Base-by-base conservation (phyloP, 2,797 vertebrate genomes). In the Ptychadena robeensis region DNA sequence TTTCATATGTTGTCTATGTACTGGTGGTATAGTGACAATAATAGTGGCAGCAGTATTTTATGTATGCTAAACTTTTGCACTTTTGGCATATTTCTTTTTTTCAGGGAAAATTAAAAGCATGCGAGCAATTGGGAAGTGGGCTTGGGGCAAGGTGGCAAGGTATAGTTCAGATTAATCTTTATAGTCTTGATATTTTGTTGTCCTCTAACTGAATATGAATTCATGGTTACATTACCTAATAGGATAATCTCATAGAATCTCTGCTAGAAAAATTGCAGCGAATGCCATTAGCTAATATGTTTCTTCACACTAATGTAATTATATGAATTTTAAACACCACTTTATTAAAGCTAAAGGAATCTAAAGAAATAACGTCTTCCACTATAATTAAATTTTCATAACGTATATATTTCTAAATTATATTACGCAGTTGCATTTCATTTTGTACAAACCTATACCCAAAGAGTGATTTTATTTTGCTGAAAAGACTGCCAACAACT, bases 231-330 rank as follows among this genome's bases (percentile, higher is more conserved):
- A 38, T 38, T 11, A 69, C 27, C 67, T 37, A 69, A 69, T 69
- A 35, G 27, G 37, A 38, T 69, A 25, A 69, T 69, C 34, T 69
- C 34, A 27, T 25, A 69, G 34, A 25, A 38, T 38, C 22, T 9
- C 32, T 25, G 6, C 27, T 27, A 38, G 34, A 37, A 11, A 22
- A 38, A 69, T 69, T 27, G 34, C 59, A 61, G 25, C 28, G 67
- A 11, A n/a, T 27, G n/a, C 67, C 35, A 69, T 69, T 69, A 69
- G 67, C 35, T 69, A 69, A 69, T 35, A 25, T 14, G 35, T 69
- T 38, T 69, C 31, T 38, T 69, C 34, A 40, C 12, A n/a, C n/a
- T 25, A 61, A 61, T 28, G 9, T 28, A 61, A 61, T 61, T 37
- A 14, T 10, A 67, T 38, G 9, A 69, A 68, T n/a, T 37, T n/a